These are phyloP conservation scores for Sphaerophoria taeniata DNA, from an alignment of 2,888 invertebrate species.

Conservation along the genomic window DNA sequence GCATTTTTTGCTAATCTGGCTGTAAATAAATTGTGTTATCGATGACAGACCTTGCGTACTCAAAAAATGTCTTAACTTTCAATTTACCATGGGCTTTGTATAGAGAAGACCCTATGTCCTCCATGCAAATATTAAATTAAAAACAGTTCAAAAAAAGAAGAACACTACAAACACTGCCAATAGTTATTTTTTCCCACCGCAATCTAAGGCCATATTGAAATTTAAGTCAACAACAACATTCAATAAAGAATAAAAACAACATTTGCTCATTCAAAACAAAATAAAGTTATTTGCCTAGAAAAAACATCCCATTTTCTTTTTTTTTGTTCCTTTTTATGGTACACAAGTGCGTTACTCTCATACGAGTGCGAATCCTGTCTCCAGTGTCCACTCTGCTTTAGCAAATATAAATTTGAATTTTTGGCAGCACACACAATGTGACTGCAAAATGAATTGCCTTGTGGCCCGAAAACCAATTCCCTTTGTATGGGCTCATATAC, in stretches of 20 bases:
- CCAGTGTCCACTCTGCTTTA: conserved; percentile 42
- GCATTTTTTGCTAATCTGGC: too few relatives aligned
- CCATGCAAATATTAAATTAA: too few relatives aligned
- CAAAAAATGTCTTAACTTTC: too few relatives aligned
- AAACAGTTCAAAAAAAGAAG: too few relatives aligned
- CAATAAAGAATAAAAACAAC: conserved; percentile 65
- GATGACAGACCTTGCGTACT: too few relatives aligned
- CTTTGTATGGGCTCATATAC: background rate
- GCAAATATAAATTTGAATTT: conserved; percentile 68
- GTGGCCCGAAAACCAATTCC: conserved; percentile 29
- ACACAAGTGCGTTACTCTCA: background rate
- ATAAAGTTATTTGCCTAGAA: conserved; percentile 32
- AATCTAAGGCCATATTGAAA: conserved; percentile 39
- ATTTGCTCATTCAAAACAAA: conserved; percentile 35
- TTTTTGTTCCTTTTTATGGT: background rate
- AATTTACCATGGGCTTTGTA: too few relatives aligned
- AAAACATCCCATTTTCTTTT: background rate
- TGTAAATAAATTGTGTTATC: too few relatives aligned
- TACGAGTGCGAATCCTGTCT: background rate
- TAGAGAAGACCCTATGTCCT: too few relatives aligned
- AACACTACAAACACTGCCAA: too few relatives aligned
- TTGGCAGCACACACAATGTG: conserved; percentile 55
- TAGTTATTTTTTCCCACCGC: too few relatives aligned
- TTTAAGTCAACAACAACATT: conserved; percentile 56
- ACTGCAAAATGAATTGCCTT: conserved; percentile 40